Evolutionary conservation across 2,113 vertebrate species (phyloP), one percentile per base, ranked within the genome.

Genomic region (Proteles cristata): DNA sequence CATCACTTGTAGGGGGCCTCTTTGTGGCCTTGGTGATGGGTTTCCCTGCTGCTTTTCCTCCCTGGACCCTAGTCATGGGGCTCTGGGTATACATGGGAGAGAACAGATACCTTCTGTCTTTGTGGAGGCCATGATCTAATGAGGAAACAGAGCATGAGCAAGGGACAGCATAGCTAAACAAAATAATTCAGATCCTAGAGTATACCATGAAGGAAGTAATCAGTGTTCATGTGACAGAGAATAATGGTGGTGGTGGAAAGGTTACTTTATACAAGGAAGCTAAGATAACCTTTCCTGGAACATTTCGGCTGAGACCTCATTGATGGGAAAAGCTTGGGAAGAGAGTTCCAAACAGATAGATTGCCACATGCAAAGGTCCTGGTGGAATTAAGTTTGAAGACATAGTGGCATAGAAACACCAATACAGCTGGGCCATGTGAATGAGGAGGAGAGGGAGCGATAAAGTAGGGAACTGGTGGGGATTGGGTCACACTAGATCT

Each of bases 401-500:
- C 43, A 88, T 81, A 55, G 26, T 43, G 50, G 33, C 16, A 6
- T 14, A 73, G 35, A 16, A 73, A 82, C 50, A 58, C 19, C 15
- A 31, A 0, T 10, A 28, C 12, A 15, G 12, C 58, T 82, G 82
- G 45, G 23, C 7, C 35, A 39, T 26, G 5, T 23, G 68, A 16
- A 35, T 17, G 25, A 15, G 19, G 15, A 23, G 11, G 28, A 45
- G 11, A 45, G 26, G 33, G 31, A 35, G 35, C 4, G 14, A 21
- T 21, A 43, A 69, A 31, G 28, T 1, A 3, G 12, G 7, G 43
- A 76, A 17, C 28, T 10, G 1, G 0, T 8, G 12, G 33, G 31
- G 8, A 7, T 43, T 17, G 8, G 12, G 10, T 66, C 28, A 10
- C 25, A 16, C 17, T 2, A 3, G 61, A n/a, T 7, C 50, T 65